Evolutionary conservation across 2,113 vertebrate genomes (phyloP).

Genomic region (Dasyprocta punctata): DNA sequence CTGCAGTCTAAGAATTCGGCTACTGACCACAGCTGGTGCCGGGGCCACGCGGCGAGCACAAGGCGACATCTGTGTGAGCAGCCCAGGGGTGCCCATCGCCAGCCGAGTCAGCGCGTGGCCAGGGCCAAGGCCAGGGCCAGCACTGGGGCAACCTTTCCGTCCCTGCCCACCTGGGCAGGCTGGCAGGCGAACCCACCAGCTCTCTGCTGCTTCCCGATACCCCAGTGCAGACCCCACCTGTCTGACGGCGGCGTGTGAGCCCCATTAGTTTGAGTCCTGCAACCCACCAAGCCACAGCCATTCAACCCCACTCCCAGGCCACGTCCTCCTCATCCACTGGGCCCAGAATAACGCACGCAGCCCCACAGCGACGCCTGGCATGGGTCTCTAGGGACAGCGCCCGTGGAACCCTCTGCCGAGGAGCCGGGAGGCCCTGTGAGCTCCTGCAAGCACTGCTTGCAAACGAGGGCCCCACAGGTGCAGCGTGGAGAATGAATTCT

Average conservation of each 20-base stretch:
- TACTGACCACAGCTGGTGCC: not conserved
- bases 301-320: not conserved
- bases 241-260: not conserved
- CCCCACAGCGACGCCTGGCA: not conserved
- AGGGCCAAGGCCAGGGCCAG: too few species aligned
- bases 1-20: not conserved
- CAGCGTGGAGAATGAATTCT: not conserved
- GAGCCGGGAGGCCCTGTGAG: too few species aligned
- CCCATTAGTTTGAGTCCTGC: not conserved
- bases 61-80: too few species aligned
- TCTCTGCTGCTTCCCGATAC: not conserved
- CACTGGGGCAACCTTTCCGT: not conserved
- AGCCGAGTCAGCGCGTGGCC: too few species aligned
- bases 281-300: fast-evolving
- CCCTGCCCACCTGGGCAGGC: not conserved
- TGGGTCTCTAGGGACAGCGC: not conserved
- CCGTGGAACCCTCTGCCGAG: too few species aligned
- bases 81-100: not conserved
- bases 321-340: not conserved
- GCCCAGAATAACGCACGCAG: not conserved
- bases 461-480: not conserved
- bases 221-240: not conserved
- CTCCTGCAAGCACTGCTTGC: too few species aligned
- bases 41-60: fast-evolving
- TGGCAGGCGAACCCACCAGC: not conserved